Evolutionary conservation across 2,888 invertebrate genomes (phyloP).

Genomic region (Eudemis profundana): DNA sequence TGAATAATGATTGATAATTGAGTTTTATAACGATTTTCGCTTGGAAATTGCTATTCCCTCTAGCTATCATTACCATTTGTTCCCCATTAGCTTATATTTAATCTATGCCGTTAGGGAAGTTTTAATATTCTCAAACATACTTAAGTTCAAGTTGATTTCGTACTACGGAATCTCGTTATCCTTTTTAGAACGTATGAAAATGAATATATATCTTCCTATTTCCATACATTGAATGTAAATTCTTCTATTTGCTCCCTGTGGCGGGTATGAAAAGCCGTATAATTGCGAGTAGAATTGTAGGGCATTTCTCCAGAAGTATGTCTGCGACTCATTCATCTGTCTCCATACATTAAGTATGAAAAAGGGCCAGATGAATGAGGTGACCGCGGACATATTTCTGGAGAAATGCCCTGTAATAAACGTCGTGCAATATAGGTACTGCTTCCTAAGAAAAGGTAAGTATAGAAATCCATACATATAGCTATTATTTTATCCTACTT

Average conservation of each 20-base stretch:
- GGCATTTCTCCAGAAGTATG: not conserved
- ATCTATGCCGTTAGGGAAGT: too few species aligned
- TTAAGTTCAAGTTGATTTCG: too few species aligned
- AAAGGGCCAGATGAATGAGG: too few species aligned
- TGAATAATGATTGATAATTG: conserved; percentile 22
- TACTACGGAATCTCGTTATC: not conserved
- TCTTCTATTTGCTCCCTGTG: not conserved
- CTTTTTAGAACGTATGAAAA: not conserved
- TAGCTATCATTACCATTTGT: conserved; percentile 1
- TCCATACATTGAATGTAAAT: not conserved
- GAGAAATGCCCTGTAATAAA: too few species aligned
- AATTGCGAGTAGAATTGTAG: not conserved
- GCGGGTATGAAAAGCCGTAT: not conserved
- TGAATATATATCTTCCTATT: not conserved
- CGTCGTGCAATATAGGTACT: too few species aligned
- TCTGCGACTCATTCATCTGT: too few species aligned
- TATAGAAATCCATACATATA: too few species aligned
- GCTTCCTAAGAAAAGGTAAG: too few species aligned
- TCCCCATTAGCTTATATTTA: conserved; percentile 8
- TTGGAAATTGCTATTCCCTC: conserved; percentile 22
- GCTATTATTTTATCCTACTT: too few species aligned
- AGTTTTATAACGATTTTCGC: conserved; percentile 27
- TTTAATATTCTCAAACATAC: not conserved
- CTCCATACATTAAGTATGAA: too few species aligned
- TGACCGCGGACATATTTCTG: too few species aligned